phyloP scores from a whole-genome alignment of 2,113 vertebrate species.

The Actenoides hombroni region DNA sequence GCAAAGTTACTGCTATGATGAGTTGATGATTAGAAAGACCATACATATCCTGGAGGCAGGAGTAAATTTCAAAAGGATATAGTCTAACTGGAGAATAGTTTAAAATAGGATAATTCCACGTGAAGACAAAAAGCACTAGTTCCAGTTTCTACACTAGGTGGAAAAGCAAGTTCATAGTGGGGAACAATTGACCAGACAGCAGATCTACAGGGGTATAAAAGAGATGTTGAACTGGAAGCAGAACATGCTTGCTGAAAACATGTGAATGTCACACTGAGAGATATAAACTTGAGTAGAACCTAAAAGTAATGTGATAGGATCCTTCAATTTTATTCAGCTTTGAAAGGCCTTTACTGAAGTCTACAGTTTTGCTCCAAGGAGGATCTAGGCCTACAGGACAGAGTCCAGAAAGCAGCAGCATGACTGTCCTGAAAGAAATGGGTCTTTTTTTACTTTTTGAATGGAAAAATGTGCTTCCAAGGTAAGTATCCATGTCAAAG shows the following conservation, averaged over 20 bases:
- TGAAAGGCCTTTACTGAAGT: not conserved
- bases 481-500: not conserved
- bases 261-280: not conserved
- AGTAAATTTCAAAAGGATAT: not conserved
- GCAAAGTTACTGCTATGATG: not conserved
- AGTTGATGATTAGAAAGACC: not conserved
- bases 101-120: not conserved
- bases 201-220: not conserved
- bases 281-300: not conserved
- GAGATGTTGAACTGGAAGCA: rapidly evolving
- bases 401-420: not conserved
- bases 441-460: not conserved
- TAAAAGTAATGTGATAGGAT: not conserved
- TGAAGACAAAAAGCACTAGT: not conserved
- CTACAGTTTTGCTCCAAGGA: not conserved
- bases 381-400: not conserved
- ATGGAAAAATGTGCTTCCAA: not conserved
- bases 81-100: not conserved
- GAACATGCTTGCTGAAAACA: not conserved
- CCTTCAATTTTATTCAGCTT: not conserved
- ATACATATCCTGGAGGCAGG: not conserved
- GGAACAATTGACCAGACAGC: not conserved
- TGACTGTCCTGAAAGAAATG: not conserved
- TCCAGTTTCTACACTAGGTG: not conserved
- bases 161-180: not conserved